A percentile compares a stretch with the other conserved stretches of the same genome.
Evolutionary conservation across 2,113 vertebrate species (phyloP).

Genomic region (Mustelus asterias): DNA sequence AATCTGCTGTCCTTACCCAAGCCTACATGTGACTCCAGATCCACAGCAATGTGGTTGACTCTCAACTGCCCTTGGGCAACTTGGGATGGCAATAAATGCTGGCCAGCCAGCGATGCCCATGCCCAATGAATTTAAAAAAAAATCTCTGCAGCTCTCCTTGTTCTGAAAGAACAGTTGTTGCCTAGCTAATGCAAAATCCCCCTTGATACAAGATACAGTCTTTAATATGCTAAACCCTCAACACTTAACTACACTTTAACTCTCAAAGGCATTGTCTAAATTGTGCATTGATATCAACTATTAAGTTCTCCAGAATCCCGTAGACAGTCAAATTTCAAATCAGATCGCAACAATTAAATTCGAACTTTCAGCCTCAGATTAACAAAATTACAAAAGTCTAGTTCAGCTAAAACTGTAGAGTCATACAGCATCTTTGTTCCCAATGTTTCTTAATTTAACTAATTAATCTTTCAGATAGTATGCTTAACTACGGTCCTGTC

Average conservation of each 20-base stretch:
- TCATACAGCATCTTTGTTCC: background rate
- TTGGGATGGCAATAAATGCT: too few species aligned
- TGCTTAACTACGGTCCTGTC: background rate
- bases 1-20: too few species aligned
- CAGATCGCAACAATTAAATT: background rate
- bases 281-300: background rate
- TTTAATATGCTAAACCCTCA: background rate
- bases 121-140: too few species aligned
- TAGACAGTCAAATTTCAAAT: background rate
- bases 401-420: background rate
- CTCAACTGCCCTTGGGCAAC: too few species aligned
- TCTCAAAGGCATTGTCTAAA: background rate
- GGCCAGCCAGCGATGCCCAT: too few species aligned
- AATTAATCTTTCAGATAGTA: background rate
- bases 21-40: too few species aligned
- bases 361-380: background rate
- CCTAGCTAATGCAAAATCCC: background rate
- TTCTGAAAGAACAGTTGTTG: background rate
- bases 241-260: background rate
- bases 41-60: too few species aligned
- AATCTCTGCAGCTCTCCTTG: background rate
- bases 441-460: background rate
- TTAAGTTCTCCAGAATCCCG: background rate
- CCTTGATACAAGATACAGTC: background rate
- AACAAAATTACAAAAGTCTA: background rate